A percentile compares a stretch with the other conserved stretches of the same genome.
These are phyloP conservation scores for Dysdera silvatica DNA, from an alignment of 1,140 invertebrate species.

Conservation along the genomic window DNA sequence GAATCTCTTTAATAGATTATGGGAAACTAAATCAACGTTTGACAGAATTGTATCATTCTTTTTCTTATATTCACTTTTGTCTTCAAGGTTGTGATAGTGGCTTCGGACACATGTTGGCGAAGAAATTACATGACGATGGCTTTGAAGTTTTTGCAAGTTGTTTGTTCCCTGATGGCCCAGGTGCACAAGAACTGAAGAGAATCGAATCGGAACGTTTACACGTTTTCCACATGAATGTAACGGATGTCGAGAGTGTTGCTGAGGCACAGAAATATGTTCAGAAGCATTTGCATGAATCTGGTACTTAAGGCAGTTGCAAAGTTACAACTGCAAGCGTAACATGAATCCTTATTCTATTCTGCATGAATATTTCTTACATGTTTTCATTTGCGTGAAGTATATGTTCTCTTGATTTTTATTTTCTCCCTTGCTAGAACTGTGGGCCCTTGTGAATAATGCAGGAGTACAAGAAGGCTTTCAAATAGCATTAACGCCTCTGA, in stretches of 20 bases:
- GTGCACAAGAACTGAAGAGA: conserved; percentile 38
- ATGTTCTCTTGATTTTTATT: too few species aligned
- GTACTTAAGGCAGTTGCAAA: too few species aligned
- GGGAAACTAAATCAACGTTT: too few species aligned
- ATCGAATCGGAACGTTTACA: conserved; percentile 38
- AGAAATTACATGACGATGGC: conserved; percentile 53
- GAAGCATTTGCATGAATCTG: background rate
- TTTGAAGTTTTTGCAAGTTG: conserved; percentile 45
- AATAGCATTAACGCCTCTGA: conserved; percentile 34
- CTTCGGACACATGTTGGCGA: conserved; percentile 63
- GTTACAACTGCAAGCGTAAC: too few species aligned
- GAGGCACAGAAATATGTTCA: conserved; percentile 34
- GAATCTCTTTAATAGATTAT: too few species aligned
- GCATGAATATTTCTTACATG: too few species aligned
- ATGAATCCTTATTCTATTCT: too few species aligned
- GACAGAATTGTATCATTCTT: too few species aligned
- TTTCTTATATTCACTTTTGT: too few species aligned
- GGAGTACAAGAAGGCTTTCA: conserved; percentile 44
- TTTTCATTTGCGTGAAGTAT: too few species aligned
- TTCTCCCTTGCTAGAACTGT: conserved; percentile 38
- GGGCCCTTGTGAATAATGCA: conserved; percentile 44
- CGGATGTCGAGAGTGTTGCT: conserved; percentile 51
- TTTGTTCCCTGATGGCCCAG: conserved; percentile 48
- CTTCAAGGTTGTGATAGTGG: conserved; percentile 77
- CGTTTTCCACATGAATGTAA: conserved; percentile 58